These are phyloP conservation scores for Spilarctia lutea DNA, from an alignment of 2,888 invertebrate species.

Conservation along the genomic window DNA sequence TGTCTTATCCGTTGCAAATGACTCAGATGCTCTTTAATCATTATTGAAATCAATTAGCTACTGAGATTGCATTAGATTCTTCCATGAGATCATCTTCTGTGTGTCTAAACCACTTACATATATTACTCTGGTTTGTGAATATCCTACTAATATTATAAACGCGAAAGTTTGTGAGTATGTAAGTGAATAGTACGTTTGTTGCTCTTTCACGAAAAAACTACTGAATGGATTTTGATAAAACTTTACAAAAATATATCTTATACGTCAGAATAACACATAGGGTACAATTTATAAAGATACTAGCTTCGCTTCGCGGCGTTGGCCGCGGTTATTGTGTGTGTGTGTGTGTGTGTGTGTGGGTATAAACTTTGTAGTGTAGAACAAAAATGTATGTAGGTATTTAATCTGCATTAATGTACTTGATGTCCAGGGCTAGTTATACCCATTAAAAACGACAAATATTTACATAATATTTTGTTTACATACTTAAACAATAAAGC, in stretches of 20 bases:
- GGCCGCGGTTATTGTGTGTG: no score
- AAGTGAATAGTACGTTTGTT: no score
- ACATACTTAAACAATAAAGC: not conserved
- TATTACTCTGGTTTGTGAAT: not conserved
- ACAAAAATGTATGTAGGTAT: not conserved
- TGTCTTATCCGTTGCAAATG: not conserved
- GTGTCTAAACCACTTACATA: not conserved
- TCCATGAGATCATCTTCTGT: not conserved
- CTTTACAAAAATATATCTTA: no score
- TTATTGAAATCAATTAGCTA: not conserved
- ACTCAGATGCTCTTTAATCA: not conserved
- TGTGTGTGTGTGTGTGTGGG: no score
- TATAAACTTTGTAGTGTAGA: not conserved
- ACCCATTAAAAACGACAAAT: not conserved
- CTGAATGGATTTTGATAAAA: no score
- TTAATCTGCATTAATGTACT: not conserved
- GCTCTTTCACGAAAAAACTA: no score
- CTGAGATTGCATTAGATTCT: not conserved
- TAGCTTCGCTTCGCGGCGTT: no score
- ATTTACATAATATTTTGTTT: slow-evolving; percentile 2
- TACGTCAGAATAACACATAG: no score
- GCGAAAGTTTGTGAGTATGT: no score
- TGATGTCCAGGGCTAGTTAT: not conserved
- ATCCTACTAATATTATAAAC: no score
- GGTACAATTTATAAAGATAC: no score